These are phyloP conservation scores for Octonoba sinensis DNA, from an alignment of 2,888 invertebrate species.

Conservation along the genomic window DNA sequence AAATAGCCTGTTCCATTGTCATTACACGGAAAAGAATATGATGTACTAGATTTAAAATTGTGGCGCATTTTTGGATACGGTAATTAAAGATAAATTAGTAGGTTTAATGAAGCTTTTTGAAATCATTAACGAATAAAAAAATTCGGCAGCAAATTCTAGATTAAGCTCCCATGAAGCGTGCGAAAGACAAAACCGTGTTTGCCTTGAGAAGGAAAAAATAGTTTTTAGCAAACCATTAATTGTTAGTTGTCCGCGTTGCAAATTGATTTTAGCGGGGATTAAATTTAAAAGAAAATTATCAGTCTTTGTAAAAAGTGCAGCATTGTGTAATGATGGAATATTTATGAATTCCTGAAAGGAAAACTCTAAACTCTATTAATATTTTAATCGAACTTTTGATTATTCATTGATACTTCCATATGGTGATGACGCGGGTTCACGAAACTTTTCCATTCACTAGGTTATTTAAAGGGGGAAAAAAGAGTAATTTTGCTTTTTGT, in stretches of 20 bases:
- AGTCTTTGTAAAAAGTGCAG: conserved; percentile 12
- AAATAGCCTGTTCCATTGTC: conserved; percentile 27
- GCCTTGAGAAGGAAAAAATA: conserved; percentile 25
- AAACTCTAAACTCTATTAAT: conserved; percentile 47
- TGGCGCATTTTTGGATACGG: conserved; percentile 32
- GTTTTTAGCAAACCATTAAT: conserved; percentile 50
- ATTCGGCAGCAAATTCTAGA: conserved; percentile 24
- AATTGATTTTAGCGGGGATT: conserved; percentile 55
- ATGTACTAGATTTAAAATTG: conserved; percentile 51
- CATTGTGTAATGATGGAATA: conserved; percentile 10
- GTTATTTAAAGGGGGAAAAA: not conserved
- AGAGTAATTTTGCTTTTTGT: no score
- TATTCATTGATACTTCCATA: conserved; percentile 30
- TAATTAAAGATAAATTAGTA: conserved; percentile 63
- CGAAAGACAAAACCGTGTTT: conserved; percentile 25
- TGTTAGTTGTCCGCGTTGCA: conserved; percentile 27
- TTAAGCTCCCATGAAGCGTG: conserved; percentile 36
- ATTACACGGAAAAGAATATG: conserved; percentile 45
- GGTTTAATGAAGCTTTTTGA: conserved; percentile 59
- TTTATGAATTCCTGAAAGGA: conserved; percentile 19
- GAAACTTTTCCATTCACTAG: conserved; percentile 3
- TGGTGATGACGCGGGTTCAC: conserved; percentile 12
- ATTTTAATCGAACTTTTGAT: conserved; percentile 52
- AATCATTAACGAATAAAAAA: conserved; percentile 53
- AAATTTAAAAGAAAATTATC: conserved; percentile 39